Evolutionary conservation across 2,797 vertebrate genomes (phyloP).

Genomic region (Setipinna tenuifilis): DNA sequence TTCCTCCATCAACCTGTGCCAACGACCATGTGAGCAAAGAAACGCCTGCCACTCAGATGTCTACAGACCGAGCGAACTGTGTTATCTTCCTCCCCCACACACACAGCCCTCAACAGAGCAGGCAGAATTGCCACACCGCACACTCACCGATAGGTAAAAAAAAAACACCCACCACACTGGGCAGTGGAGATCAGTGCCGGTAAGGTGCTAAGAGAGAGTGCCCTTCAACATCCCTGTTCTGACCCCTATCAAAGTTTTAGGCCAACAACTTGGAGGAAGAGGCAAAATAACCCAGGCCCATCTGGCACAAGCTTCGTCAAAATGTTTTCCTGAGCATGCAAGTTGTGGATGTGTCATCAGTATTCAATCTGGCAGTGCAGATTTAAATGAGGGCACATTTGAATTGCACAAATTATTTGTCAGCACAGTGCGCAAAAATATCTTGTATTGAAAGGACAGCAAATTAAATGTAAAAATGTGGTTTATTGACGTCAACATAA

Average conservation of each 20-base stretch:
- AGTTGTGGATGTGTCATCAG: not conserved
- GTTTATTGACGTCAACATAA: not conserved
- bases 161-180: not conserved
- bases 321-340: not conserved
- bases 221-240: not conserved
- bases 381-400: not conserved
- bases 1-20: slow-evolving; percentile 55
- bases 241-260: not conserved
- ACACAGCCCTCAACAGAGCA: not conserved
- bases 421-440: not conserved
- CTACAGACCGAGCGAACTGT: slow-evolving; percentile 41
- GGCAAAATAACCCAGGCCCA: not conserved
- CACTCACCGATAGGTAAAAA: too few relatives aligned
- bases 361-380: not conserved
- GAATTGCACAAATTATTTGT: not conserved
- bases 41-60: slow-evolving; percentile 54
- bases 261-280: not conserved
- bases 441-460: not conserved
- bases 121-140: not conserved
- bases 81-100: not conserved
- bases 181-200: not conserved
- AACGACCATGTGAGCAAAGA: slow-evolving; percentile 47
- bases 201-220: not conserved
- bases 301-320: not conserved
- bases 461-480: slow-evolving; percentile 15